Percentiles rank a stretch among this genome's conserved stretches.
phyloP scores from a whole-genome alignment of 2,113 vertebrate species.

The Phrynosoma blainvillii region DNA sequence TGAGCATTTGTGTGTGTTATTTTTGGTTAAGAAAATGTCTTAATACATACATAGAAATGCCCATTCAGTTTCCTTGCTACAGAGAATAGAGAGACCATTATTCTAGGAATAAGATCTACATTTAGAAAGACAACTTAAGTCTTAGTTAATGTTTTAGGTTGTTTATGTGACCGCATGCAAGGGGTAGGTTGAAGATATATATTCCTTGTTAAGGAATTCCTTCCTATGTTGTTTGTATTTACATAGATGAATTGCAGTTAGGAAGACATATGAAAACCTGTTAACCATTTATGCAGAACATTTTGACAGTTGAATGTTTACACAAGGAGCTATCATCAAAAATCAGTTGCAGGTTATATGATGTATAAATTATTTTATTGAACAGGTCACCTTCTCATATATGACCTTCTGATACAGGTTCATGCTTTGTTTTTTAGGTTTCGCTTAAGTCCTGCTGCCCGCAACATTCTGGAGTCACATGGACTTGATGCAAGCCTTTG shows the following conservation, averaged over 20 bases:
- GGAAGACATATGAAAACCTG: neutral
- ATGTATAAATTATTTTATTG: neutral
- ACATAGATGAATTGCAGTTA: neutral
- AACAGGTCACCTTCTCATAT: neutral
- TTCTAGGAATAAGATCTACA: too few species aligned
- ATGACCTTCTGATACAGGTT: neutral
- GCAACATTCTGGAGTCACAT: conserved; percentile 89
- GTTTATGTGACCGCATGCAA: too few species aligned
- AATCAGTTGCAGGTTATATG: neutral
- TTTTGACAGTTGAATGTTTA: conserved; percentile 13
- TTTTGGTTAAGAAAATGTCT: too few species aligned
- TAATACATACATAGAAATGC: too few species aligned
- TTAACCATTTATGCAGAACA: conserved; percentile 31
- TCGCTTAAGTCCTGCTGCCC: conserved; percentile 93
- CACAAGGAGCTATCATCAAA: neutral
- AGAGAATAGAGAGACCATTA: too few species aligned
- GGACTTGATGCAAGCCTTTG: conserved; percentile 82
- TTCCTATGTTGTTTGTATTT: conserved; percentile 11
- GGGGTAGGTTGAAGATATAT: too few species aligned
- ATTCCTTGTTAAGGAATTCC: neutral
- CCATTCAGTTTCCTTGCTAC: too few species aligned
- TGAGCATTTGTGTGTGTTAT: too few species aligned
- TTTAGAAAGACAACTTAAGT: too few species aligned
- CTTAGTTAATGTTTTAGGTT: too few species aligned
- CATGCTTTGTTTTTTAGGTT: conserved; percentile 73